Conservation (phyloP, 2,888 invertebrate species). For the Unio pictorum region DNA sequence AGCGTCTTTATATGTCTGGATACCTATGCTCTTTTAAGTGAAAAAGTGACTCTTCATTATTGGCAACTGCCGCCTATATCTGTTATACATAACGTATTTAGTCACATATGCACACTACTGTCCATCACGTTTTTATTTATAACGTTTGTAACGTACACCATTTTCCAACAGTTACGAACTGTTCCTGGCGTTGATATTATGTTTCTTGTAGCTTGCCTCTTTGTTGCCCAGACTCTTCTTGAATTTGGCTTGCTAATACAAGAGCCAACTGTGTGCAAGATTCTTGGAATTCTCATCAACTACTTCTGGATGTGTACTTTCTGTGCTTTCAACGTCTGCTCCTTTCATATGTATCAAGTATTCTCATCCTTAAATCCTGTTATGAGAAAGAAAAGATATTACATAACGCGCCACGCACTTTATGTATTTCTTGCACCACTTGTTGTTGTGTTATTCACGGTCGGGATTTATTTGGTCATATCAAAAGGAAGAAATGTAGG, state of each 20-base stretch:
- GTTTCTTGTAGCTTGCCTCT: conserved; percentile 25
- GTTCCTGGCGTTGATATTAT: conserved; percentile 41
- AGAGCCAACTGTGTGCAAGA: conserved; percentile 6
- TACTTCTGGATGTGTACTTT: conserved; percentile 38
- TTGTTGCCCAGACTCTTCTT: conserved; percentile 32
- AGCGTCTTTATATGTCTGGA: too few relatives aligned
- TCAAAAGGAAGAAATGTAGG: conserved; percentile 10
- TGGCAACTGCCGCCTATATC: too few relatives aligned
- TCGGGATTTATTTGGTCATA: conserved; percentile 5
- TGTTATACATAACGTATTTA: conserved; percentile 8
- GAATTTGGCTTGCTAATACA: conserved; percentile 13
- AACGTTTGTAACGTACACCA: conserved; percentile 32
- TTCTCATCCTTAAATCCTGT: conserved; percentile 7
- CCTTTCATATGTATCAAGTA: conserved; percentile 34
- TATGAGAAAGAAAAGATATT: too few relatives aligned
- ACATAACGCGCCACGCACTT: neutral
- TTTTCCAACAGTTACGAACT: conserved; percentile 28
- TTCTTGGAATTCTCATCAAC: conserved; percentile 26
- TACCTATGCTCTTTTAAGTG: too few relatives aligned
- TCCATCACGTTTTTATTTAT: conserved; percentile 28
- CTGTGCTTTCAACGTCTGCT: conserved; percentile 32
- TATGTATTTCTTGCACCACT: conserved; percentile 14
- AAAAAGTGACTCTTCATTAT: too few relatives aligned
- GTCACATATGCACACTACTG: conserved; percentile 7
- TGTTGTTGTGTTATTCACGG: conserved; percentile 5